These are phyloP conservation scores for Anser brachyrhynchus DNA, from an alignment of 2,113 vertebrate genomes.

Conservation along the genomic window DNA sequence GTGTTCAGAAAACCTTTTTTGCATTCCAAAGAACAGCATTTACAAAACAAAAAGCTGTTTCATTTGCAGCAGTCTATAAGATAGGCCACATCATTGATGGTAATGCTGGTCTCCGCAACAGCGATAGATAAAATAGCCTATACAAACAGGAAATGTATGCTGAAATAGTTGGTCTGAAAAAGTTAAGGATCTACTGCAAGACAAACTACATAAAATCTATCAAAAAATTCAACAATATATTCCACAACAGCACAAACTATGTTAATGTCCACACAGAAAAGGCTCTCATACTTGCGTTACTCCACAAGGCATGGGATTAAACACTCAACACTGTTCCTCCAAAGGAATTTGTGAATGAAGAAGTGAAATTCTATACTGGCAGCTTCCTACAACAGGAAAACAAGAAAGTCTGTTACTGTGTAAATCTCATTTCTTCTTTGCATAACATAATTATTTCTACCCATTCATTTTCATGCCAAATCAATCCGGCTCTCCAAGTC, in stretches of 20 bases:
- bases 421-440: not conserved
- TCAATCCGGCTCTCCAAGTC: not conserved
- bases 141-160: conserved; percentile 9
- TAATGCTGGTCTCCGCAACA: conserved; percentile 96
- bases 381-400: conserved; percentile 76
- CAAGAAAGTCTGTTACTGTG: not conserved
- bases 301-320: conserved; percentile 87
- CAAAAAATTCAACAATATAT: not conserved
- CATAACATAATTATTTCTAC: not conserved
- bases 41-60: conserved; percentile 21
- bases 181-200: not conserved
- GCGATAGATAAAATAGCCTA: conserved; percentile 98
- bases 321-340: conserved; percentile 93
- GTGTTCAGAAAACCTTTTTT: not conserved
- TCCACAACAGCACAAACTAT: not conserved
- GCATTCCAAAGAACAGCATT: not conserved
- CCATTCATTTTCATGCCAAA: not conserved
- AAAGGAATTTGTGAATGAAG: conserved; percentile 96
- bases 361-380: conserved; percentile 87
- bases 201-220: not conserved
- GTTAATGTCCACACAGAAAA: not conserved
- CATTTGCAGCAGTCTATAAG: conserved; percentile 97
- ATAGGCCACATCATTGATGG: conserved; percentile 97
- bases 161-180: not conserved
- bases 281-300: conserved; percentile 83